Percentiles rank a stretch among this genome's conserved stretches.
Conservation (phyloP, 2,888 invertebrate genomes). For the Leucophenga montana region DNA sequence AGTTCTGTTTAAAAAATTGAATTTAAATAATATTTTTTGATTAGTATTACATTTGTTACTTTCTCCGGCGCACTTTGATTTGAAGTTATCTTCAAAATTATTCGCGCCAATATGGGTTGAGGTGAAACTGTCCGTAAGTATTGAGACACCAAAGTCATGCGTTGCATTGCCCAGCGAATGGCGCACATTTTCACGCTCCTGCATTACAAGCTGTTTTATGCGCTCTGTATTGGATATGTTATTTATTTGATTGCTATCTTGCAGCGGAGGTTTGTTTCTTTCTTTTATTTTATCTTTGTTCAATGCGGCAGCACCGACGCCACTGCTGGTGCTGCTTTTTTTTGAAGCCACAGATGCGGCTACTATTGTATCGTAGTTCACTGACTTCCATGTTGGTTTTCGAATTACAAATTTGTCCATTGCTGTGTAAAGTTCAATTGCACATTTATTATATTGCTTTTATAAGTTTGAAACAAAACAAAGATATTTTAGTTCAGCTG, state of each 20-base stretch:
- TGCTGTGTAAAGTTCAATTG: neutral
- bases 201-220: neutral
- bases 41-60: constrained; percentile 7
- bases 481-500: too few species aligned
- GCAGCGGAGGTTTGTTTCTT: constrained; percentile 34
- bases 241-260: constrained; percentile 34
- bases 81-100: neutral
- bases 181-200: neutral
- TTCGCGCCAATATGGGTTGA: neutral
- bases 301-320: neutral
- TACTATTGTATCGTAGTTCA: constrained; percentile 49
- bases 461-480: constrained; percentile 6
- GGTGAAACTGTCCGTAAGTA: neutral
- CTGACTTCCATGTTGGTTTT: constrained; percentile 61
- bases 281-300: neutral
- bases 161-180: neutral
- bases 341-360: constrained; percentile 28
- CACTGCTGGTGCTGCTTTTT: constrained; percentile 9
- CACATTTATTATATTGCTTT: constrained; percentile 29
- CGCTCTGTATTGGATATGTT: neutral
- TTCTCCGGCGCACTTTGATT: neutral
- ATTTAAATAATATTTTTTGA: too few species aligned
- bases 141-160: neutral
- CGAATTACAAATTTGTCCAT: constrained; percentile 66
- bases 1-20: neutral